Base-by-base conservation (phyloP, 2,888 invertebrate species). In the Parnassius orleans region DNA sequence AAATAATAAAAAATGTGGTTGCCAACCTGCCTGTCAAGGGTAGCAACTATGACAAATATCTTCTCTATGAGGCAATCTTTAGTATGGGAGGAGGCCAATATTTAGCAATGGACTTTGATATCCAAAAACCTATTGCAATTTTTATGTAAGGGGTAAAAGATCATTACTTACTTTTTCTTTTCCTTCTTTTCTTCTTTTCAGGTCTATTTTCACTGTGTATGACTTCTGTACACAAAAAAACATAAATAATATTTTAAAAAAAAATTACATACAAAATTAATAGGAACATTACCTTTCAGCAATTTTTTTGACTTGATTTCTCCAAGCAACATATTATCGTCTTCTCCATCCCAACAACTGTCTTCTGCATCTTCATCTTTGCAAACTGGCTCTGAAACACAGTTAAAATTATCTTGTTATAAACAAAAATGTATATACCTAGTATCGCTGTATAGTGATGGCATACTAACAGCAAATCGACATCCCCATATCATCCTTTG, bases 271-370 rank as follows among this genome's bases (percentile, higher is more conserved):
- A 42, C 11, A 47, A 42, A 0, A 51, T 10, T 53, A 12, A 56
- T 15, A 56, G 33, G n/a, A 46, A 56, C 12, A 15, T 0, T 56
- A 63, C 63, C 63, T 52, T 52, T 50, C 7, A 50, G 41, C 11
- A 48, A 53, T 47, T 64, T 61, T 43, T 60, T 67, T 12, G 63
- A 57, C 47, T 70, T 71, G 48, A 70, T 66, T 24, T 70, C 65
- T 56, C 68, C 73, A n/a, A 84, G 67, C 2, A 84, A 24, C 1
- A 82, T 58, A 65, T 86, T 84, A 60, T 87, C 84, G 71, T 90
- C 90, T 10, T 87, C 86, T 2, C 81, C 85, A 69, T 90, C 86
- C 90, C 90, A 90, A 51, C 74, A 72, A 57, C 75, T 78, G n/a
- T 84, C 82, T 65, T 77, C 72, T 33, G 60, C 68, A 3, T 70